phyloP scores from a whole-genome alignment of 2,888 invertebrate species.

The Gisinianus flammeolus region DNA sequence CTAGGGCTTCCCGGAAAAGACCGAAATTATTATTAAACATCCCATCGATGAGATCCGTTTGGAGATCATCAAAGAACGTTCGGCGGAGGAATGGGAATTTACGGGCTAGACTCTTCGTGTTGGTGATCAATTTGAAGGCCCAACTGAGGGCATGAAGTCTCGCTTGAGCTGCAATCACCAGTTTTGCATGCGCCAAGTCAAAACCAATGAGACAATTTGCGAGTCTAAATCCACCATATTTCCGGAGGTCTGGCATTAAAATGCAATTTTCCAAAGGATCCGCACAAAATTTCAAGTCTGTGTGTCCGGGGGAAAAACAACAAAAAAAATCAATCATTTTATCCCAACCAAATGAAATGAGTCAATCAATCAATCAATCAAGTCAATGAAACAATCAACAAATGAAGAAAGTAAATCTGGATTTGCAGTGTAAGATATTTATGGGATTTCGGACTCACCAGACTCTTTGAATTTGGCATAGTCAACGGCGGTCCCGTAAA shows the following conservation, averaged over 20 bases:
- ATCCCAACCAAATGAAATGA: background rate
- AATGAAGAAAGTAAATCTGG: background rate
- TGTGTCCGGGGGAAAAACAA: background rate
- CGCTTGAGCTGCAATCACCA: conserved; percentile 26
- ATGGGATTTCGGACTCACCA: background rate
- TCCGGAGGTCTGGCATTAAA: conserved; percentile 21
- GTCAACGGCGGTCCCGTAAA: background rate
- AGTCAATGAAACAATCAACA: background rate
- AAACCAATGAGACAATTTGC: conserved; percentile 8
- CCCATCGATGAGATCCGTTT: too few relatives aligned
- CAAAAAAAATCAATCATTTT: background rate
- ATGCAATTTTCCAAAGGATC: conserved; percentile 31
- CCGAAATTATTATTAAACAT: too few relatives aligned
- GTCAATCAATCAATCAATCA: background rate
- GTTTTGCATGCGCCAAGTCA: conserved; percentile 1
- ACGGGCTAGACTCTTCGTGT: background rate
- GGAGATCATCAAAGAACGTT: too few relatives aligned
- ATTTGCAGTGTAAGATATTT: background rate
- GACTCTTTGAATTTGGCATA: background rate
- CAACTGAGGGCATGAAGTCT: conserved; percentile 25
- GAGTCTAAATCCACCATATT: background rate
- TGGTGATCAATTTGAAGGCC: conserved; percentile 27
- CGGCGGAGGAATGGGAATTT: conserved; percentile 20
- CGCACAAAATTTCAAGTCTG: background rate
- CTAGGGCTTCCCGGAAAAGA: too few relatives aligned